Conservation (phyloP, 1,140 invertebrate species). For the Whitmania pigra region DNA sequence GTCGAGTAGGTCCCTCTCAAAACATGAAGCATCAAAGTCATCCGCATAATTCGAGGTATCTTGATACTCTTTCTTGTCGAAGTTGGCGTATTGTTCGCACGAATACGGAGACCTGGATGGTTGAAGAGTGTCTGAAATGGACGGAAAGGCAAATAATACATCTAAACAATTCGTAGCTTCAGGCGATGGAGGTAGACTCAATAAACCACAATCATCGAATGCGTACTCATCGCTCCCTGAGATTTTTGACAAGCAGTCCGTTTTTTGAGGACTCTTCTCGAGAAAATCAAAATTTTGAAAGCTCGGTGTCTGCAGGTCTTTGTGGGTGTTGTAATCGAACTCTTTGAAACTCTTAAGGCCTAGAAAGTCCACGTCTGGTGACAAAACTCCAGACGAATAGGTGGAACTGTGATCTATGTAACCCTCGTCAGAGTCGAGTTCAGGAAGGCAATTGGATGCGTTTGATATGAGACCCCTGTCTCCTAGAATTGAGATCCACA, state of each 20-base stretch:
- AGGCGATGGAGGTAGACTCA: slow-evolving; percentile 5
- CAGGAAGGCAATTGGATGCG: background rate
- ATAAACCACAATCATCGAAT: background rate
- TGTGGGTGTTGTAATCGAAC: background rate
- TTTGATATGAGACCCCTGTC: no score
- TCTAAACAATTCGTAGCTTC: slow-evolving; percentile 7
- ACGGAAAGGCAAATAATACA: no score
- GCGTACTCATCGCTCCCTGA: background rate
- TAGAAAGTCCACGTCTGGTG: background rate
- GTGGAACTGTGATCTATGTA: slow-evolving; percentile 4
- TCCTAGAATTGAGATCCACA: no score
- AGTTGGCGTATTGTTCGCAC: no score
- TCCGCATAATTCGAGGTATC: no score
- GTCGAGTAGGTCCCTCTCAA: no score
- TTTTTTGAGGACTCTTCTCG: background rate
- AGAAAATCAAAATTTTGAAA: background rate
- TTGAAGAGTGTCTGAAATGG: background rate
- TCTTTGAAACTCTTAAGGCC: background rate
- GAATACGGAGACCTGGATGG: background rate
- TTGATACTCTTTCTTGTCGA: no score
- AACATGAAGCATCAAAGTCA: no score
- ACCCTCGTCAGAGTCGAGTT: background rate
- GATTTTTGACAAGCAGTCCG: background rate
- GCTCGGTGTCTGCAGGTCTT: background rate
- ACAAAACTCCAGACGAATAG: slow-evolving; percentile 6